Percentiles rank a stretch among this genome's conserved stretches.
These are phyloP conservation scores for Pristionchus maxplancki DNA, from an alignment of 2,888 invertebrate genomes.

Conservation along the genomic window DNA sequence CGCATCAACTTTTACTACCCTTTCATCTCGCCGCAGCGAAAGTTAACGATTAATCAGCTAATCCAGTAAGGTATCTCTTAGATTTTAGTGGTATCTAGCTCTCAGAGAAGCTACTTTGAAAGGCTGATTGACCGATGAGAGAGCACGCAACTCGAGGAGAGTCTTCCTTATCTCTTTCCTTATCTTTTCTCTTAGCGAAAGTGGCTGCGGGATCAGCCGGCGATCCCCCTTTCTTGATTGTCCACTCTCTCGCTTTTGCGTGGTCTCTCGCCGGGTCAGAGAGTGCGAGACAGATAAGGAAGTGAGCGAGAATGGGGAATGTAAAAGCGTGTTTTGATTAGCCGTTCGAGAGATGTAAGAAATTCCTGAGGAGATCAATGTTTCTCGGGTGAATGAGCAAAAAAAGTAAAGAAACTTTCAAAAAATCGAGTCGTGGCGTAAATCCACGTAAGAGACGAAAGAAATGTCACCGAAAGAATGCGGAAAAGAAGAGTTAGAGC, in stretches of 20 bases:
- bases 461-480: not conserved
- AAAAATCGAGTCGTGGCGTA: not conserved
- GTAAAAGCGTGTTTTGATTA: not conserved
- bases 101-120: not conserved
- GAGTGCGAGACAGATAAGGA: not conserved
- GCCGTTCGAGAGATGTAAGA: not conserved
- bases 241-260: not conserved
- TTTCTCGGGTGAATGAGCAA: not conserved
- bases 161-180: not conserved
- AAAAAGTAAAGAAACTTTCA: not conserved
- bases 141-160: not conserved
- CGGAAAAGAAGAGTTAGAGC: not conserved
- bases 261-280: not conserved
- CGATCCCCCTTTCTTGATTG: not conserved
- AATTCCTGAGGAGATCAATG: not conserved
- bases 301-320: not conserved
- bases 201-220: constrained; percentile 23
- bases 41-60: not conserved
- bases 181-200: not conserved
- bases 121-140: not conserved
- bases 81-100: not conserved
- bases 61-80: not conserved
- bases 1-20: not conserved
- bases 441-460: not conserved
- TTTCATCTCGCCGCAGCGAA: not conserved